Evolutionary conservation across 1,140 invertebrate genomes (phyloP), one percentile per base, ranked within the genome.

Genomic region (Ceratina calcarata): DNA sequence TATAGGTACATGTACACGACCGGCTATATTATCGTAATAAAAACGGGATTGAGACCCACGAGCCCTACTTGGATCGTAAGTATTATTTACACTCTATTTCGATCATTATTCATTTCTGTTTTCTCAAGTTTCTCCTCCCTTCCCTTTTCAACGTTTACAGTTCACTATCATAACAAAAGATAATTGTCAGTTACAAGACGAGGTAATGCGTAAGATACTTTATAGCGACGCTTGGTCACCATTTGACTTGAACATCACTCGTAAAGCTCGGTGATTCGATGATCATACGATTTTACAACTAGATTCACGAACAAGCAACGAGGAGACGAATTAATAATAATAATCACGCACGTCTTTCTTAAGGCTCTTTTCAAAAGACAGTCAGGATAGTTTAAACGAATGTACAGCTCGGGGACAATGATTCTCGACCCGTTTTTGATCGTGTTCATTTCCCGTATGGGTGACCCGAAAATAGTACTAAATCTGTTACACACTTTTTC

Each of bases 21-120:
- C 12, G 69, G 32, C 22, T 73, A 79, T 73, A 53, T 78, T 79
- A 80, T 80, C 78, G 87, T 87, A 88, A 86, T 88, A 83, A 86
- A 86, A 88, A 85, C 80, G 82, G 67, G 81, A 82, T 71, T 68
- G 77, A 82, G 80, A 72, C 72, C 72, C 64, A 72, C 55, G 16
- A 65, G 51, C 80, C 53, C 83, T 81, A 81, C 68, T 74, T 66
- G 66, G 80, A 85, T 80, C 80, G 72, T 61, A 70, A 80, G 60
- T 78, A 78, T 70, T 81, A 80, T 73, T 84, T 86, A 79, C 78
- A 79, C 37, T 45, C 15, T 79, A 58, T 51, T 32, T 24, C 20
- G 8, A 58, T 32, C 51, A 27, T 49, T 57, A 18, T 45, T 45
- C 37, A 45, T 45, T 45, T 45, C 37, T 6, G 37, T 45, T 45